phyloP scores from a whole-genome alignment of 2,888 invertebrate species.

The Athalia circularis region DNA sequence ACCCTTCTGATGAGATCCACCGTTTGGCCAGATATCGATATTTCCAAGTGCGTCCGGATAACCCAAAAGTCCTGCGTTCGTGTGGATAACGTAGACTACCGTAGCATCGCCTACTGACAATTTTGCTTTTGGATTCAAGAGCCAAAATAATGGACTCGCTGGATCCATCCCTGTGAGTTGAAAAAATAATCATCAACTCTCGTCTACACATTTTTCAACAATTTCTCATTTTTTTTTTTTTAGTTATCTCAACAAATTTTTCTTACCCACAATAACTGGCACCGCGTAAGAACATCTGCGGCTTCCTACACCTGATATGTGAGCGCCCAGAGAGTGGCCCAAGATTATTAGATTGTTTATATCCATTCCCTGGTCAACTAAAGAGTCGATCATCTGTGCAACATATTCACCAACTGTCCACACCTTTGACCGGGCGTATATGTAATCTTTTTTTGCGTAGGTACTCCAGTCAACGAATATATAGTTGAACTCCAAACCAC shows the following conservation, averaged over 20 bases:
- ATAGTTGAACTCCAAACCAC: conserved; percentile 51
- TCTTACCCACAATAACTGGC: neutral
- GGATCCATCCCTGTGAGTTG: conserved; percentile 56
- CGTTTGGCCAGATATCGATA: conserved; percentile 55
- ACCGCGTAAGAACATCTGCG: neutral
- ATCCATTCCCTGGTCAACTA: conserved; percentile 33
- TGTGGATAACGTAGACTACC: conserved; percentile 57
- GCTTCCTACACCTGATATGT: conserved; percentile 50
- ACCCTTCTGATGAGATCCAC: conserved; percentile 52
- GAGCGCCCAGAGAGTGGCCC: conserved; percentile 58
- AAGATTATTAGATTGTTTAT: conserved; percentile 49
- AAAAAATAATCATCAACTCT: too few relatives aligned
- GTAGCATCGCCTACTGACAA: conserved; percentile 50
- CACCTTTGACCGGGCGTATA: neutral
- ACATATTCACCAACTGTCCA: neutral
- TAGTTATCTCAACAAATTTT: neutral
- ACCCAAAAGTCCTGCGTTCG: conserved; percentile 53
- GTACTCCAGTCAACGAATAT: conserved; percentile 57
- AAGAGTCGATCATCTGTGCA: neutral
- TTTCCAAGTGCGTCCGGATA: conserved; percentile 49
- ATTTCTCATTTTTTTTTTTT: neutral
- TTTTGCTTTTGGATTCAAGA: conserved; percentile 29
- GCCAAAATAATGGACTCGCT: conserved; percentile 54
- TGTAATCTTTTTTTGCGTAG: neutral
- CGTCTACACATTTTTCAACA: too few relatives aligned